phyloP scores from a whole-genome alignment of 92 coral and sea anemone species.

The Blastomussa wellsi region DNA sequence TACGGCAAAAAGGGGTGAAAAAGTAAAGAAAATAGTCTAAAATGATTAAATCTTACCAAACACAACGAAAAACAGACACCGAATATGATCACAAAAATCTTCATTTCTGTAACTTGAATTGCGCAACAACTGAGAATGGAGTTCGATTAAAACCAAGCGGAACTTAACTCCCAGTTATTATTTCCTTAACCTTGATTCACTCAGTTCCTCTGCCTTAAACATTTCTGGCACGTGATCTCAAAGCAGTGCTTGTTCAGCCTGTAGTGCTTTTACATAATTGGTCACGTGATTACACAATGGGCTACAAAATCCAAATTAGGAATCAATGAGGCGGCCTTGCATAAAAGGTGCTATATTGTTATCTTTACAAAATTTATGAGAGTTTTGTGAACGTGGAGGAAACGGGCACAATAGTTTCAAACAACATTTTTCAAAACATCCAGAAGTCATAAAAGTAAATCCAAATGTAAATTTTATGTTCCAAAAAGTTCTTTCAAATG shows the following conservation, averaged over 20 bases:
- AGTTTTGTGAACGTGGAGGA: neutral
- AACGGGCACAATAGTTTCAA: neutral
- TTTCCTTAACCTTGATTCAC: neutral
- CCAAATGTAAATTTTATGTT: neutral
- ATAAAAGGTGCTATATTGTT: neutral
- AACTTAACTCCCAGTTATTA: neutral
- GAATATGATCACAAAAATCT: neutral
- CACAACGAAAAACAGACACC: neutral
- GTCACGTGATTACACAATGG: neutral
- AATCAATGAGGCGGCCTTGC: too few relatives aligned
- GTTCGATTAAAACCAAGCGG: neutral
- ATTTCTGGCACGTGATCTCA: neutral
- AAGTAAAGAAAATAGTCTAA: too few relatives aligned
- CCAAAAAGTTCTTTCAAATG: neutral
- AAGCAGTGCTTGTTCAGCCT: neutral
- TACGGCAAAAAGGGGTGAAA: neutral
- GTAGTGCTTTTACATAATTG: neutral
- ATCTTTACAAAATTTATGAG: neutral
- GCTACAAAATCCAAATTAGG: neutral
- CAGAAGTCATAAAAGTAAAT: neutral
- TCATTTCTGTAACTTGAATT: neutral
- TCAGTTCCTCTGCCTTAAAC: neutral
- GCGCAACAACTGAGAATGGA: neutral
- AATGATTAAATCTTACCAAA: conserved; percentile 2
- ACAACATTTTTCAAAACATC: neutral